Evolutionary conservation across 2,888 invertebrate genomes (phyloP), one percentile per base, ranked within the genome.

Genomic region (Eustalomyia histrio): DNA sequence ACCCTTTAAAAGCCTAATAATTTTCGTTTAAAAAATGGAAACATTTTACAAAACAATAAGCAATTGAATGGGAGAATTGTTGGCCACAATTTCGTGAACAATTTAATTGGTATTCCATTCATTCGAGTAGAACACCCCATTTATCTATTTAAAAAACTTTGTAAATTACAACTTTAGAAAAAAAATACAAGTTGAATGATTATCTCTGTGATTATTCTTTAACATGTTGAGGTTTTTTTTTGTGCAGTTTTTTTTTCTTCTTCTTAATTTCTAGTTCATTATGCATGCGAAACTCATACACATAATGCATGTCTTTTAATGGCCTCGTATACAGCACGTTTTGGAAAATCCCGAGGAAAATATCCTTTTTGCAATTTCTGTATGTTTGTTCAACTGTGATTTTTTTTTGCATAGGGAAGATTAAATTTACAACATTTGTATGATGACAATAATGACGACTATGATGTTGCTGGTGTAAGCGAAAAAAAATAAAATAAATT

Each of bases 191-290:
- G 29, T 29, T 16, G 57, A 9, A 29, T 16, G 29, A 29, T 29
- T 29, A 57, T 33, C 57, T 57, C 33, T 9, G 14, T 57, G 57
- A 57, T 57, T 29, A 24, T 29, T 57, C 24, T 57, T 29, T 57
- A 57, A 33, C 33, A 57, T 33, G 29, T 57, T 57, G 57, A 16
- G 33, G 18, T 53, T 57, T 33, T 53, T 57, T 33, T 57, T 24
- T n/a, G 29, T 57, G n/a, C 1, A 29, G 29, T 6, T 29, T 29
- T 33, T 57, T 57, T n/a, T 29, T 55, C 8, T 24, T 2, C 18
- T 21, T 29, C 29, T 57, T 60, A 60, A 60, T 60, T 57, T 57
- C 33, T 18, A 47, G 50, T 64, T 64, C 52, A 64, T 64, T 64
- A 52, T 52, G 33, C 50, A 64, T 64, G 64, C 64, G 50, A 52